Evolutionary conservation across 2,888 invertebrate species (phyloP).

Genomic region (Hypomecis punctinalis): DNA sequence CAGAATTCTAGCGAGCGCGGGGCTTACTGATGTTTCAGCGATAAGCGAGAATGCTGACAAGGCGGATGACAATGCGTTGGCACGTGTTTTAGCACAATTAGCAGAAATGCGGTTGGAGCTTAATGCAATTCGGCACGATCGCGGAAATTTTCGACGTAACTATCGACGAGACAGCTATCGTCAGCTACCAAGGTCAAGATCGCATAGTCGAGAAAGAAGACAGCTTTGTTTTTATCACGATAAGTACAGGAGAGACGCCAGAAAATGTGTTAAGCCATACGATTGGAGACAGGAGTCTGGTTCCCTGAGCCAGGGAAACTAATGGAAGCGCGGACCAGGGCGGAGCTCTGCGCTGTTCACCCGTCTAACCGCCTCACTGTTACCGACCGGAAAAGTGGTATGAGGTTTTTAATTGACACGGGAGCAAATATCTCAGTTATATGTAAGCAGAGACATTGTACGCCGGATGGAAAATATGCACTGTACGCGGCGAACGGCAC

Average conservation of each 20-base stretch:
- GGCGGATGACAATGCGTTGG: neutral
- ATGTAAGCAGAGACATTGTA: neutral
- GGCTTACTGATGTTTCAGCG: neutral
- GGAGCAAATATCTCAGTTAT: constrained; percentile 1
- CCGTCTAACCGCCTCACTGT: constrained; percentile 3
- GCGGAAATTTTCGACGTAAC: neutral
- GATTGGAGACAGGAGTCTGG: constrained; percentile 3
- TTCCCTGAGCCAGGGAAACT: neutral
- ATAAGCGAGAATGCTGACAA: constrained; percentile 2
- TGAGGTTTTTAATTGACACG: constrained; percentile 3
- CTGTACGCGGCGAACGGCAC: neutral
- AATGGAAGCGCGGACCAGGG: neutral
- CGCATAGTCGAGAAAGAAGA: neutral
- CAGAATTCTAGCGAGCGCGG: neutral
- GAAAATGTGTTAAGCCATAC: neutral
- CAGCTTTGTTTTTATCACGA: constrained; percentile 1
- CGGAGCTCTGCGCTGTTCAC: neutral
- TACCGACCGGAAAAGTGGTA: neutral
- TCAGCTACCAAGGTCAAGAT: constrained; percentile 1
- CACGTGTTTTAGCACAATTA: neutral
- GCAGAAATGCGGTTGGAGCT: constrained; percentile 2
- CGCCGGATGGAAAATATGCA: constrained; percentile 5
- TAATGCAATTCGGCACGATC: neutral
- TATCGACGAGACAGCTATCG: neutral
- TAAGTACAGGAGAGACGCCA: neutral